A percentile compares a stretch with the other conserved stretches of the same genome.
These are phyloP conservation scores for Lophius piscatorius DNA, from an alignment of 2,113 vertebrate genomes.

Conservation along the genomic window DNA sequence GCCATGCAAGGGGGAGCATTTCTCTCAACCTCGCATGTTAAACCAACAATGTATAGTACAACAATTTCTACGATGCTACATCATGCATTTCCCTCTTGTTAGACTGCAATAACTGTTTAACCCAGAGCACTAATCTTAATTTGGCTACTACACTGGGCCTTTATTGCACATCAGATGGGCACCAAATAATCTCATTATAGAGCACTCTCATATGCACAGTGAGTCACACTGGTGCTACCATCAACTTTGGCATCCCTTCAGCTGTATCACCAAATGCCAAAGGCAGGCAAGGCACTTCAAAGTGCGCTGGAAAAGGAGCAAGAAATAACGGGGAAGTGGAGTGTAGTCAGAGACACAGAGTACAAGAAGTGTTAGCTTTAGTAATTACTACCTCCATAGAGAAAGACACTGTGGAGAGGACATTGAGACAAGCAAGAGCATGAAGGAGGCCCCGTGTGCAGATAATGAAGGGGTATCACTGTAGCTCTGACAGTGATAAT, in stretches of 20 bases:
- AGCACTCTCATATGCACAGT: slow-evolving; percentile 18
- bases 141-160: slow-evolving; percentile 60
- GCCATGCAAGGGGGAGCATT: slow-evolving; percentile 51
- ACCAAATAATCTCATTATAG: slow-evolving; percentile 70
- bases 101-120: slow-evolving; percentile 44
- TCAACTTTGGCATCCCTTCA: slow-evolving; percentile 56
- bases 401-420: slow-evolving; percentile 75
- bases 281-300: slow-evolving; percentile 37
- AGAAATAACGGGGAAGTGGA: slow-evolving; percentile 51
- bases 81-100: slow-evolving; percentile 60
- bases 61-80: slow-evolving; percentile 49
- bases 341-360: slow-evolving; percentile 54
- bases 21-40: slow-evolving; percentile 70
- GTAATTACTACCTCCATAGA: slow-evolving; percentile 81
- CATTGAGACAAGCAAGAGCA: slow-evolving; percentile 72
- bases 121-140: slow-evolving; percentile 61
- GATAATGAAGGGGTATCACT: slow-evolving; percentile 84
- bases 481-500: slow-evolving; percentile 82
- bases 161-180: slow-evolving; percentile 76
- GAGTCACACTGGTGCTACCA: slow-evolving; percentile 35
- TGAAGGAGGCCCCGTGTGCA: slow-evolving; percentile 77
- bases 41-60: slow-evolving; percentile 57
- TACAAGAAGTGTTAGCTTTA: slow-evolving; percentile 76
- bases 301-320: slow-evolving; percentile 25
- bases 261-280: slow-evolving; percentile 62